Evolutionary conservation across 1,140 invertebrate species (phyloP), one percentile per base, ranked within the genome.

Genomic region (Nephila pilipes): DNA sequence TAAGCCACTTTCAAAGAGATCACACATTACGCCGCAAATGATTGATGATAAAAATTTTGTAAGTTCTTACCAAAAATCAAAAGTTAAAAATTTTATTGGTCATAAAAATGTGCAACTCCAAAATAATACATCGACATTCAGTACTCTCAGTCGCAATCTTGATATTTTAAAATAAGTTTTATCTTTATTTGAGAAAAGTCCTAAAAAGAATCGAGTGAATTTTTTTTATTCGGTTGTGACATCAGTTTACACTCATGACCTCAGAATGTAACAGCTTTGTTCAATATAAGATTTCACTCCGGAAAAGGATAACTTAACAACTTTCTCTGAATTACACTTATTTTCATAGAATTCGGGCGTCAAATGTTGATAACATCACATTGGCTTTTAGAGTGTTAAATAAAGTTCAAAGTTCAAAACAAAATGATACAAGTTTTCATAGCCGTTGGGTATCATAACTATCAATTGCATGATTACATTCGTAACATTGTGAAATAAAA

Each of bases 361-460:
- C 46, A 83, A 83, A 83, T 8, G n/a, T 83, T 57, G 81, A 55
- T 57, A 83, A 32, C 22, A 18, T 54, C n/a, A 22, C 55, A 83
- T 20, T 22, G 14, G 81, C 18, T 32, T 55, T 38, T 46, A 36
- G 16, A 1, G 22, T 83, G 55, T 83, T 83, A 55, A 32, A 55
- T 83, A 83, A 83, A 57, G 46, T n/a, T 57, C 25, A 83, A 25
- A 83, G 46, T 55, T 83, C 81, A 83, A 83, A 83, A 29, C 0
- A 6, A n/a, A 83, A 57, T n/a, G 8, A 14, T 83, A 25, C 81
- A 46, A 83, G 46, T 83, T 83, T 29, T 83, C 46, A 8, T 83
- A 14, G 46, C 81, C 81, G 29, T 36, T 36, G 29, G 69, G 29
- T 32, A 32, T 18, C 16, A 32, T 6, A 29, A 18, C 5, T 36